Evolutionary conservation across 30 jellyfish, hydroid and myxozoan species (phyloP).

Genomic region (Pseudorhiza aurosa): DNA sequence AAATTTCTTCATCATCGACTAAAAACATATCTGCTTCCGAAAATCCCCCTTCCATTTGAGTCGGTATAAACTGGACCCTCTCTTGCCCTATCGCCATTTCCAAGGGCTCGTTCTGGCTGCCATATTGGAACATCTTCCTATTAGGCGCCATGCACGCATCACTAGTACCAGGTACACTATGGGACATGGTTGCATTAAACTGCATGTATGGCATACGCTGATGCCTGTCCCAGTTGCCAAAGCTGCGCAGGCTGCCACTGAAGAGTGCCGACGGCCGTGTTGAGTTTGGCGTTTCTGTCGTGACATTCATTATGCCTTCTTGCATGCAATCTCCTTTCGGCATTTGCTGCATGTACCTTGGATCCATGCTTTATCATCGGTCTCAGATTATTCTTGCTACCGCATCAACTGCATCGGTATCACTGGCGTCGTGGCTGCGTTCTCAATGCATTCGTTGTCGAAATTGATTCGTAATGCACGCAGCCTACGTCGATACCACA

Average conservation of each 20-base stretch:
- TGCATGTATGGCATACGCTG: neutral
- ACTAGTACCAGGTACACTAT: neutral
- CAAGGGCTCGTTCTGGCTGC: neutral
- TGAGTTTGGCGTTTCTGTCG: neutral
- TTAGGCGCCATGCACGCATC: neutral
- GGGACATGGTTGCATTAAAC: neutral
- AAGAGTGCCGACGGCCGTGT: neutral
- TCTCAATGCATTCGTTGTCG: neutral
- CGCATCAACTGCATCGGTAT: neutral
- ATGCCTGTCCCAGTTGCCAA: slow-evolving; percentile 3
- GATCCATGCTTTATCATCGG: neutral
- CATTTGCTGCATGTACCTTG: slow-evolving; percentile 4
- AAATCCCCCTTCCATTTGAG: slow-evolving; percentile 26
- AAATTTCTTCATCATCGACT: slow-evolving; percentile 20
- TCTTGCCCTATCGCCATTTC: neutral
- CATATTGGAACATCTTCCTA: neutral
- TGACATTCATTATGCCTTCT: neutral
- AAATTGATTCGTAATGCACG: neutral
- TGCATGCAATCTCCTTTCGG: slow-evolving; percentile 25
- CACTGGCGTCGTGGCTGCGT: neutral
- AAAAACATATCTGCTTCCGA: slow-evolving; percentile 21
- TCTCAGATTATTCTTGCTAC: no score
- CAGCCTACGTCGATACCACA: slow-evolving; percentile 17
- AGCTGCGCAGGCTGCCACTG: neutral
- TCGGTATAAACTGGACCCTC: neutral